phyloP scores from a whole-genome alignment of 1,140 invertebrate species.

The Hycleus cichorii region DNA sequence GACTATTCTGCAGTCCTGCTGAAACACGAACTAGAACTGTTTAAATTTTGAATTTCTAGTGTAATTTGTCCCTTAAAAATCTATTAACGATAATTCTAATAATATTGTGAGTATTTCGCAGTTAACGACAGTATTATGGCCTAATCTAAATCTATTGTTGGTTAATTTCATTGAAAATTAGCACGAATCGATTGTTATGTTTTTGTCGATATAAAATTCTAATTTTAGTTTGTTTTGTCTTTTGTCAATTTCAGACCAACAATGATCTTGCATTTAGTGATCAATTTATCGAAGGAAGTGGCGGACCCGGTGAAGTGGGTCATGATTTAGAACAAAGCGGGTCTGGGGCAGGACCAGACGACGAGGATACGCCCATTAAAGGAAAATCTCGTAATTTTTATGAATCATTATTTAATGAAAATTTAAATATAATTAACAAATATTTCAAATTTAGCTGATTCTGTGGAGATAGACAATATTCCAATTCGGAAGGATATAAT shows the following conservation, averaged over 20 bases:
- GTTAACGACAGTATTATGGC: too few relatives aligned
- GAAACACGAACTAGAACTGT: neutral
- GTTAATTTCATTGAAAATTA: too few relatives aligned
- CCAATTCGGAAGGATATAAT: too few relatives aligned
- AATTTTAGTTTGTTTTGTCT: neutral
- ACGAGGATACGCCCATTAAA: conserved; percentile 43
- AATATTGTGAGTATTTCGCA: too few relatives aligned
- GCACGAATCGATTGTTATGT: too few relatives aligned
- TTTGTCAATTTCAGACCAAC: conserved; percentile 1
- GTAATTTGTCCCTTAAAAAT: too few relatives aligned
- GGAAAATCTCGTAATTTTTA: neutral
- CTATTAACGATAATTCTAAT: too few relatives aligned
- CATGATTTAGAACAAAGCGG: conserved; percentile 62
- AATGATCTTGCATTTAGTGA: conserved; percentile 35
- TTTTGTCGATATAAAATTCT: too few relatives aligned
- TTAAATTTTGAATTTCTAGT: too few relatives aligned
- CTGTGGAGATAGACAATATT: too few relatives aligned
- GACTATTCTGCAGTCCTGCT: conserved; percentile 10
- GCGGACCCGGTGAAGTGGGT: conserved; percentile 44
- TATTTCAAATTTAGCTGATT: neutral
- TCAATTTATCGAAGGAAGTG: conserved; percentile 44
- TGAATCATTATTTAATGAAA: neutral
- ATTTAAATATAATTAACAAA: neutral
- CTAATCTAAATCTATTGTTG: too few relatives aligned
- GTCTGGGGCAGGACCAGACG: conserved; percentile 61